Evolutionary conservation across 2,888 invertebrate genomes (phyloP), one percentile per base, ranked within the genome.

Genomic region (Xylota segnis): DNA sequence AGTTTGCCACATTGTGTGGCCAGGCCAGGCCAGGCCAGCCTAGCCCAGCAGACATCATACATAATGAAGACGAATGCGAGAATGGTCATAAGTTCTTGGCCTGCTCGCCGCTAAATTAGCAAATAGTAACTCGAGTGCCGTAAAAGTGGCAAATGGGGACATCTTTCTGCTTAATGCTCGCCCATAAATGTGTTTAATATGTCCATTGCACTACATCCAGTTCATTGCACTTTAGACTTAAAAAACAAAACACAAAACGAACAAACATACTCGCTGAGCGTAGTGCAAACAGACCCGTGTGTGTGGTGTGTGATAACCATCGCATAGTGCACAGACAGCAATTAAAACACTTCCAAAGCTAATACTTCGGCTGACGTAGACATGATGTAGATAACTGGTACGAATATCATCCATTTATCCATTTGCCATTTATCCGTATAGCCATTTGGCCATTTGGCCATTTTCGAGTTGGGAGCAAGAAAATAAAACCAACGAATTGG

Each of bases 261-360:
- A 40, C 47, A 47, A 72, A 12, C 12, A 54, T 27, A 43, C 71
- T 61, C 10, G 54, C 16, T 79, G 45, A 43, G 27, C 29, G 59
- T 54, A 54, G 68, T 37, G 68, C 63, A 79, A 79, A 83, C 47
- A 84, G 54, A 65, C 23, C 43, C 54, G 32, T 56, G 56, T 12
- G 54, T 63, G 52, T 50, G 45, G 43, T 56, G 40, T 74, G 59
- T 50, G 81, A 76, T 75, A 86, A 72, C 56, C 59, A 86, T 86
- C 86, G 43, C 82, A 65, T 58, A 63, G 66, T 68, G 63, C 71
- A 72, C 72, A 82, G 76, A 68, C 66, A 82, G 82, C 86, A 82
- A 86, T 86, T 86, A 86, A 86, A 82, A 68, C 76, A 72, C 86
- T 66, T 72, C 40, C 76, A 72, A 77, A 77, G 76, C 82, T 82